phyloP scores from a whole-genome alignment of 2,888 invertebrate species.

The Stenoptilia bipunctidactyla region DNA sequence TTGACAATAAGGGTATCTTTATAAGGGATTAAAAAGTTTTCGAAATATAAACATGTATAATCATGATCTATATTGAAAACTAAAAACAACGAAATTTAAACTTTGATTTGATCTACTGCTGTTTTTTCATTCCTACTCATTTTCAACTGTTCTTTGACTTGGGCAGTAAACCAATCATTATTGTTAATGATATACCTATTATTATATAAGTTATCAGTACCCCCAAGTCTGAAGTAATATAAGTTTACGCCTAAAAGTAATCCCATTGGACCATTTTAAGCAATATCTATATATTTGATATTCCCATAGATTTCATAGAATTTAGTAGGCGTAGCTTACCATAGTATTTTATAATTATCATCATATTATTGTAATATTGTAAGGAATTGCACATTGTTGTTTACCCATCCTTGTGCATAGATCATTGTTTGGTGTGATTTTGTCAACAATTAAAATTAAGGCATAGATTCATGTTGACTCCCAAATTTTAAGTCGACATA shows the following conservation, averaged over 20 bases:
- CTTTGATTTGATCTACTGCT: conserved; percentile 25
- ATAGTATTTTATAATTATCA: conserved; percentile 45
- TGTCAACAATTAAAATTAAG: too few relatives aligned
- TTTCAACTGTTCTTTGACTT: conserved; percentile 17
- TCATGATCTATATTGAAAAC: not conserved
- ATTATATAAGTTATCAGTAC: not conserved
- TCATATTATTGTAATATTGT: too few relatives aligned
- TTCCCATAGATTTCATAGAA: conserved; percentile 46
- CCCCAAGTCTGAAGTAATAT: conserved; percentile 29
- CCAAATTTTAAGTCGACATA: too few relatives aligned
- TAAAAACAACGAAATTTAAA: conserved; percentile 1
- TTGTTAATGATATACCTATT: not conserved
- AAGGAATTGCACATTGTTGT: too few relatives aligned
- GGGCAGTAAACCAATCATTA: conserved; percentile 5
- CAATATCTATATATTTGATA: conserved; percentile 61
- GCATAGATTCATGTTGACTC: not conserved
- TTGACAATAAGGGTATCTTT: conserved; percentile 38
- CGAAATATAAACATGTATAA: too few relatives aligned
- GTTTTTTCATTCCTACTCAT: conserved; percentile 13
- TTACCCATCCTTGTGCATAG: too few relatives aligned
- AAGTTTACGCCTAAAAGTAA: conserved; percentile 43
- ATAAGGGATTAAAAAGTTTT: conserved; percentile 3
- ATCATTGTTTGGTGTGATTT: too few relatives aligned
- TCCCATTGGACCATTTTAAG: conserved; percentile 66
- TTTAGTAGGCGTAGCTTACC: conserved; percentile 54